A percentile compares a stretch with the other conserved stretches of the same genome.
phyloP scores from a whole-genome alignment of 92 coral and sea anemone species.

The Epizoanthus ramosus region DNA sequence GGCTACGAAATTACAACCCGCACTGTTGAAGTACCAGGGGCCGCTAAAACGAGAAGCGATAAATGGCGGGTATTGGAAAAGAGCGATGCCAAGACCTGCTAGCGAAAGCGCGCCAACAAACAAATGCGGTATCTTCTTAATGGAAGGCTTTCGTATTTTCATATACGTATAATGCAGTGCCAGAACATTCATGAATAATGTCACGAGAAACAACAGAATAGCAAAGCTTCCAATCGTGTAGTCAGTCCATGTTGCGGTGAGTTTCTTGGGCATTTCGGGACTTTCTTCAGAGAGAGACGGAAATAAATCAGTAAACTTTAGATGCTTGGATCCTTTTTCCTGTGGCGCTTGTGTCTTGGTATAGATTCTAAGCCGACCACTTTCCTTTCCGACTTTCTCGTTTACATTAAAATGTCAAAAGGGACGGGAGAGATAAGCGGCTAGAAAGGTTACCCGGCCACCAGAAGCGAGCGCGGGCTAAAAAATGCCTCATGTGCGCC shows the following conservation, averaged over 20 bases:
- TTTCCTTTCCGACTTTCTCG: neutral
- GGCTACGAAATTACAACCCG: constrained; percentile 76
- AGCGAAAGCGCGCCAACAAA: constrained; percentile 86
- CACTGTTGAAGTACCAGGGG: constrained; percentile 71
- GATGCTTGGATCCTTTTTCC: neutral
- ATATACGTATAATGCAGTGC: constrained; percentile 84
- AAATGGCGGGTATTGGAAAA: constrained; percentile 75
- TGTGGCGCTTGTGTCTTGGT: neutral
- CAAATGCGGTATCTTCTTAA: constrained; percentile 87
- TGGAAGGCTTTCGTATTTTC: constrained; percentile 84
- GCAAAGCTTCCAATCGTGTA: constrained; percentile 64
- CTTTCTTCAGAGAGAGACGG: neutral
- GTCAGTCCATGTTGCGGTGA: constrained; percentile 64
- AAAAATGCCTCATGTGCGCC: constrained; percentile 6
- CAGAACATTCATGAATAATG: constrained; percentile 73
- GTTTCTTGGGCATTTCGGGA: constrained; percentile 50
- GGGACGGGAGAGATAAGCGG: neutral
- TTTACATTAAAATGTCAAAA: constrained; percentile 25
- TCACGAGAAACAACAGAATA: constrained; percentile 68
- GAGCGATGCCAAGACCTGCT: constrained; percentile 83
- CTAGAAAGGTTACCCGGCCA: too few relatives aligned
- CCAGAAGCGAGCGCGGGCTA: too few relatives aligned
- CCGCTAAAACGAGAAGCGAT: constrained; percentile 82
- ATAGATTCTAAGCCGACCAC: neutral
- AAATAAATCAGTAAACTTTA: neutral